phyloP scores from a whole-genome alignment of 1,140 invertebrate genomes.

The Brachionus rotundiformis region DNA sequence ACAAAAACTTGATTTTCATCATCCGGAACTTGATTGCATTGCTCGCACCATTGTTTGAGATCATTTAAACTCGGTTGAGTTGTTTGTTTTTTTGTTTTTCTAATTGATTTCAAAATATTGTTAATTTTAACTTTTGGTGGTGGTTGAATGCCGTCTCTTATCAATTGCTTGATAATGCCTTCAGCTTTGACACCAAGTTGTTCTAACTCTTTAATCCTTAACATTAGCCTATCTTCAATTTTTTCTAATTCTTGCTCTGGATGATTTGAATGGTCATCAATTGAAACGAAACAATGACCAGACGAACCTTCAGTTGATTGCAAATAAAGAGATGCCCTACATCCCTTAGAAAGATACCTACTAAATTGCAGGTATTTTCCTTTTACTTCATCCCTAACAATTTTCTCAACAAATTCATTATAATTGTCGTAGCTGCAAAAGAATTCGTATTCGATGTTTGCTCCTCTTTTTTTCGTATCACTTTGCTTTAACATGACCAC shows the following conservation, averaged over 20 bases:
- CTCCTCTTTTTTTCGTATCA: conserved; percentile 27
- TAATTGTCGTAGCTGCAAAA: not conserved
- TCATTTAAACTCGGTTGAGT: too few species aligned
- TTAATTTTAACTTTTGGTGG: not conserved
- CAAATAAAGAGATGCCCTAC: conserved; percentile 25
- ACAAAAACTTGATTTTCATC: not conserved
- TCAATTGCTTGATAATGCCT: not conserved
- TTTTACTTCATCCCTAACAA: conserved; percentile 18
- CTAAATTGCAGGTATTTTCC: not conserved
- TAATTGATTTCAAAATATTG: not conserved
- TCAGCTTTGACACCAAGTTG: not conserved
- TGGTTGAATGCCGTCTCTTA: not conserved
- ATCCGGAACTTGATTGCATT: not conserved
- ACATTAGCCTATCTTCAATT: not conserved
- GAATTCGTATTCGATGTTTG: conserved; percentile 9
- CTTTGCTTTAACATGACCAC: not conserved
- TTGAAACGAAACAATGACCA: conserved; percentile 30
- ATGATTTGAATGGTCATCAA: conserved; percentile 36
- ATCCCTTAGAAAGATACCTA: conserved; percentile 6
- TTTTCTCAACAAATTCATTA: not conserved
- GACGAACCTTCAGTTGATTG: not conserved
- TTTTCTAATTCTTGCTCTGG: conserved; percentile 11
- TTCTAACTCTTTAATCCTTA: not conserved
- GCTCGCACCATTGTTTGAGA: not conserved
- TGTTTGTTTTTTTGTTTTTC: not conserved